A percentile compares a stretch with the other conserved stretches of the same genome.
phyloP scores from a whole-genome alignment of 2,113 vertebrate genomes.

The Cavia porcellus region DNA sequence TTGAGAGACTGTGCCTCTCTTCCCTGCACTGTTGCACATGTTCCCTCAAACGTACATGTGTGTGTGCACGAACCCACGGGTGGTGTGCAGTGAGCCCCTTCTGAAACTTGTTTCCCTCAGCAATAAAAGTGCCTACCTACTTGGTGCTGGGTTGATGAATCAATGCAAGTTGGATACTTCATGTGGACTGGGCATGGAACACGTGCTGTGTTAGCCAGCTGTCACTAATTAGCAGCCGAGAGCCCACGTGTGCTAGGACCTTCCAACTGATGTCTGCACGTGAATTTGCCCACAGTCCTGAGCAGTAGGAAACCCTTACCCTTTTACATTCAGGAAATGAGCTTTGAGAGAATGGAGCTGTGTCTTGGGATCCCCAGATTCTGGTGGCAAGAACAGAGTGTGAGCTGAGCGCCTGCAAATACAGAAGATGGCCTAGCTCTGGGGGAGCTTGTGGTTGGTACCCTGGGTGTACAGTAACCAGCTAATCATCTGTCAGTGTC shows the following conservation, averaged over 20 bases:
- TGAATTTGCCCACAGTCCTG: not conserved
- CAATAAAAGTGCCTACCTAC: not conserved
- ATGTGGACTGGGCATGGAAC: not conserved
- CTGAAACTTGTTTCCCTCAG: not conserved
- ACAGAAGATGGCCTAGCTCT: slow-evolving; percentile 63
- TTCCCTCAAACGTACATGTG: not conserved
- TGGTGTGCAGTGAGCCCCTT: not conserved
- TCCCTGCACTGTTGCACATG: not conserved
- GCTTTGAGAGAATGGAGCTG: not conserved
- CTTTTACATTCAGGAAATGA: not conserved
- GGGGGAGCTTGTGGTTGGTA: not conserved
- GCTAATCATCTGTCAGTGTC: not conserved
- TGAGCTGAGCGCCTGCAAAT: rapidly evolving
- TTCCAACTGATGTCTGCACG: not conserved
- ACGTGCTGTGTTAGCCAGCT: not conserved
- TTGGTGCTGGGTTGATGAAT: not conserved
- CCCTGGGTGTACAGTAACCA: not conserved
- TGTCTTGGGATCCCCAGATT: not conserved
- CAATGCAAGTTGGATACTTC: not conserved
- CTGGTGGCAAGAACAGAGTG: not conserved
- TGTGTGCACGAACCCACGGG: not conserved
- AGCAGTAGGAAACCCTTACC: not conserved
- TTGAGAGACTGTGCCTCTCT: not conserved
- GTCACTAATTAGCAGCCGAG: not conserved
- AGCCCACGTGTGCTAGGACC: not conserved